Percentiles rank a stretch among this genome's conserved stretches.
These are phyloP conservation scores for Agrotis clavis DNA, from an alignment of 2,888 invertebrate genomes.

Conservation along the genomic window DNA sequence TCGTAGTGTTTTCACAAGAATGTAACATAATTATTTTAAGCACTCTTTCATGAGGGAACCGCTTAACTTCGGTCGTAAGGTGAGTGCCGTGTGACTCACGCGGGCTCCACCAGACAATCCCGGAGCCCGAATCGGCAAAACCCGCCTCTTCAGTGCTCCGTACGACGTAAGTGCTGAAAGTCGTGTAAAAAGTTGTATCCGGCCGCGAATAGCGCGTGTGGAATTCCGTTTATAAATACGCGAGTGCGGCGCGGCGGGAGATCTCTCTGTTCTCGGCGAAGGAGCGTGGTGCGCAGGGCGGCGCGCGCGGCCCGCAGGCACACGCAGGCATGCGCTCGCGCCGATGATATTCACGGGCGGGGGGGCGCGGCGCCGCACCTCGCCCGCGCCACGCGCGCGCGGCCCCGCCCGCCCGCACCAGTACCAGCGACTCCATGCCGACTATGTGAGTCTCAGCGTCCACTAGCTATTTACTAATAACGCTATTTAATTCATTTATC, in stretches of 20 bases:
- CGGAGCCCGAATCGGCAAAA: slow-evolving; percentile 73
- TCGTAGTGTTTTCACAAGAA: slow-evolving; percentile 70
- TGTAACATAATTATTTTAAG: slow-evolving; percentile 79
- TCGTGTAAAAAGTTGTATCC: slow-evolving; percentile 91
- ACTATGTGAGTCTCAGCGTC: slow-evolving; percentile 78
- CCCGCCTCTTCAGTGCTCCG: slow-evolving; percentile 88
- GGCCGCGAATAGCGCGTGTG: slow-evolving; percentile 86
- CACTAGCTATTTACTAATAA: slow-evolving; percentile 48
- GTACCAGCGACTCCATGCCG: slow-evolving; percentile 77
- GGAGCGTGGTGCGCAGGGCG: slow-evolving; percentile 62
- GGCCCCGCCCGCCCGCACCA: slow-evolving; percentile 76
- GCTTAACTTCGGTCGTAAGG: slow-evolving; percentile 72
- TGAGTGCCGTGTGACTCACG: slow-evolving; percentile 81
- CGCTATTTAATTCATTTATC: slow-evolving; percentile 18
- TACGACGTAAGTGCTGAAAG: slow-evolving; percentile 90
- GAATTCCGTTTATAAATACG: slow-evolving; percentile 90
- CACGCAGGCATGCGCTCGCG: slow-evolving; percentile 77
- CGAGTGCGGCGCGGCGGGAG: slow-evolving; percentile 72
- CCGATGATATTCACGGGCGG: slow-evolving; percentile 91
- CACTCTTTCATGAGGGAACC: slow-evolving; percentile 75
- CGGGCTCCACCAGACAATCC: slow-evolving; percentile 84
- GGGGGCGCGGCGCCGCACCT: slow-evolving; percentile 89
- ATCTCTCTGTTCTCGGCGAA: slow-evolving; percentile 60
- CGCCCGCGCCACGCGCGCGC: slow-evolving; percentile 83
- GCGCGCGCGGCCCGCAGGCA: slow-evolving; percentile 23